Percentiles rank a stretch among this genome's conserved stretches.
These are phyloP conservation scores for Octodonta nipae DNA, from an alignment of 2,888 invertebrate genomes.

Conservation along the genomic window DNA sequence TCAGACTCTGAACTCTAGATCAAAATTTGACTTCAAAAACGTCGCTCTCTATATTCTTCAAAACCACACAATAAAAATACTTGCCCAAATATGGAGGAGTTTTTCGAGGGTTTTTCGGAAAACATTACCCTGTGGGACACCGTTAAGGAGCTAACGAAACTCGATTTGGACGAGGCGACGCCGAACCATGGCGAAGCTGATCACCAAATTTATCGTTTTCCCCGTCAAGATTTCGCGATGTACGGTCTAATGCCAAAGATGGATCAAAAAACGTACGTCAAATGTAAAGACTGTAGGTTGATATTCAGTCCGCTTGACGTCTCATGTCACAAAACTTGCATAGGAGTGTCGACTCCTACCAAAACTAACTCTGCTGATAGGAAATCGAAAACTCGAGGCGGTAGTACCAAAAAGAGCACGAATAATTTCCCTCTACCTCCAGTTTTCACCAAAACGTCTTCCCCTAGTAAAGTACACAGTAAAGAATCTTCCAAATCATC, in stretches of 20 bases:
- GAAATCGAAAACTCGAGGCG: conserved; percentile 27
- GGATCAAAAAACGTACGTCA: conserved; percentile 26
- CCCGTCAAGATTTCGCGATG: conserved; percentile 27
- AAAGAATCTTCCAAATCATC: no score
- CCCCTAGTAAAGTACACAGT: no score
- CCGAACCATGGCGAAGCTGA: conserved; percentile 8
- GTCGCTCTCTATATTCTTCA: no score
- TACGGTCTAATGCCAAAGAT: conserved; percentile 31
- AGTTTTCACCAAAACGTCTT: no score
- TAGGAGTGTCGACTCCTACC: conserved; percentile 16
- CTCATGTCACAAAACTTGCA: conserved; percentile 19
- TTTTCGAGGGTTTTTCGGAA: conserved; percentile 15
- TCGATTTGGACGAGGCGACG: conserved; percentile 9
- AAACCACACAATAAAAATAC: no score
- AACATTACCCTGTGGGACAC: conserved; percentile 17
- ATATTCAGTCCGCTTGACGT: conserved; percentile 14
- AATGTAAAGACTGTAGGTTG: conserved; percentile 27
- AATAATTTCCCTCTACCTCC: no score
- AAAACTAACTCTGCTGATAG: conserved; percentile 22
- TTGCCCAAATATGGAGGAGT: conserved; percentile 8
- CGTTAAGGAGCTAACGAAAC: conserved; percentile 12
- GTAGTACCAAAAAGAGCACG: conserved; percentile 20
- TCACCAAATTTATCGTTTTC: conserved; percentile 23
- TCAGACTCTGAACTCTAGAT: no score
- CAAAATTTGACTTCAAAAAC: no score